Percentiles rank a stretch among this genome's conserved stretches.
These are phyloP conservation scores for Ascaphus truei DNA, from an alignment of 2,113 vertebrate genomes.

Conservation along the genomic window DNA sequence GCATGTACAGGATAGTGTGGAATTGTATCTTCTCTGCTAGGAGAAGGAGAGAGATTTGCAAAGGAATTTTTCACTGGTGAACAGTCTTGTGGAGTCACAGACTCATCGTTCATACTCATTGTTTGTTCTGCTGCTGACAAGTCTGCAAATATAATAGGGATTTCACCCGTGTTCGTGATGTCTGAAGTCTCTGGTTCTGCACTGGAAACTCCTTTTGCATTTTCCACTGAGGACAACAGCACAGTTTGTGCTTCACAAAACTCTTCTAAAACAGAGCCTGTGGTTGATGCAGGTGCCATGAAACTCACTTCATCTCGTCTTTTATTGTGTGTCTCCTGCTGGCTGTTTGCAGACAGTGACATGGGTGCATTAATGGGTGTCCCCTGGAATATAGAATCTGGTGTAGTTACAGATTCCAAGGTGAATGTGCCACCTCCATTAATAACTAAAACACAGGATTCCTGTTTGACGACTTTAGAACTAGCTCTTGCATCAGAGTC, in stretches of 20 bases:
- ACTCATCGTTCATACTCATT: too few species aligned
- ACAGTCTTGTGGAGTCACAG: too few species aligned
- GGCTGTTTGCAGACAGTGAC: too few species aligned
- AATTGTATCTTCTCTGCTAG: neutral
- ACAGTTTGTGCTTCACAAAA: neutral
- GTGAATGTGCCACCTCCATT: neutral
- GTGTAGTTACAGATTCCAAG: too few species aligned
- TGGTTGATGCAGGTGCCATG: neutral
- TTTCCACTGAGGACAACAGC: too few species aligned
- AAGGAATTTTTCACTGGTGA: neutral
- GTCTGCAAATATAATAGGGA: neutral
- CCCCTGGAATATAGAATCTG: too few species aligned
- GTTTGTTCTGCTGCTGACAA: neutral
- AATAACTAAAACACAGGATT: neutral
- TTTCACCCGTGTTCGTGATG: neutral
- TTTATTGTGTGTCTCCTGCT: neutral
- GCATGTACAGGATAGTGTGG: neutral
- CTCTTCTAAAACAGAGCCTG: neutral
- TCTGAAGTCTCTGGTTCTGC: neutral
- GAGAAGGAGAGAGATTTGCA: neutral
- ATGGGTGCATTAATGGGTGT: too few species aligned
- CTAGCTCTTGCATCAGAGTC: neutral
- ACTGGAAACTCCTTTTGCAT: neutral
- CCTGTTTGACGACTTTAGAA: neutral
- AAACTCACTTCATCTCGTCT: neutral